Percentiles rank a stretch among this genome's conserved stretches.
Evolutionary conservation across 2,797 vertebrate genomes (phyloP).

Genomic region (Okamejei kenojei): DNA sequence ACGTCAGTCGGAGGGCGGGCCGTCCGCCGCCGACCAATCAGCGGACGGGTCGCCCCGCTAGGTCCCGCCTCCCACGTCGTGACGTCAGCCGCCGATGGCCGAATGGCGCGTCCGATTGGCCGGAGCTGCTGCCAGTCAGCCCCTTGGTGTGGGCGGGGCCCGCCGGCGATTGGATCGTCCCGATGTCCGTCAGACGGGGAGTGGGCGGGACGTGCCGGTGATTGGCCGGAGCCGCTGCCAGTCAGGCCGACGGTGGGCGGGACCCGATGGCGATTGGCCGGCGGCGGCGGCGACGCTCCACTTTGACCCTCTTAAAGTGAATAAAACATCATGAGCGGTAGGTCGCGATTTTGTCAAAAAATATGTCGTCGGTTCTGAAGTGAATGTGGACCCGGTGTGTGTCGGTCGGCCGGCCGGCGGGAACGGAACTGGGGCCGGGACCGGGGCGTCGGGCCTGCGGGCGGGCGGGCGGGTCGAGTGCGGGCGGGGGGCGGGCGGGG

Average conservation of each 20-base stretch:
- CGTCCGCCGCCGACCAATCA: neutral
- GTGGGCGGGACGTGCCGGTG: too few species aligned
- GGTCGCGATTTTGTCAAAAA: slow-evolving; percentile 30
- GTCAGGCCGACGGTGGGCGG: neutral
- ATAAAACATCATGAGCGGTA: slow-evolving; percentile 38
- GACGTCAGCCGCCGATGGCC: neutral
- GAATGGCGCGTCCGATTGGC: too few species aligned
- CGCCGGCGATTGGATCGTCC: neutral
- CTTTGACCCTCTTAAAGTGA: slow-evolving; percentile 38
- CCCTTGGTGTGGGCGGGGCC: too few species aligned
- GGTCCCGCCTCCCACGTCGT: too few species aligned
- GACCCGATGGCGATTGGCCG: neutral
- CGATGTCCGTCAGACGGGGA: neutral
- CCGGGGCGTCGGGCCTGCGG: neutral
- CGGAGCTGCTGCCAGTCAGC: too few species aligned
- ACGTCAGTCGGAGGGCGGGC: too few species aligned
- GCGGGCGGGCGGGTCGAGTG: too few species aligned
- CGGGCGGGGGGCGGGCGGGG: neutral
- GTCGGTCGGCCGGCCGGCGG: neutral
- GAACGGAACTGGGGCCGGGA: neutral
- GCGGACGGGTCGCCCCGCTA: too few species aligned
- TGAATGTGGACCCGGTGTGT: neutral
- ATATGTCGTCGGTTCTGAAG: neutral
- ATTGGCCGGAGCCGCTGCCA: neutral
- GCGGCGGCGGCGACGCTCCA: neutral